Percentiles rank a stretch among this genome's conserved stretches.
Evolutionary conservation across 2,113 vertebrate genomes (phyloP).

Genomic region (Acrocephalus arundinaceus): DNA sequence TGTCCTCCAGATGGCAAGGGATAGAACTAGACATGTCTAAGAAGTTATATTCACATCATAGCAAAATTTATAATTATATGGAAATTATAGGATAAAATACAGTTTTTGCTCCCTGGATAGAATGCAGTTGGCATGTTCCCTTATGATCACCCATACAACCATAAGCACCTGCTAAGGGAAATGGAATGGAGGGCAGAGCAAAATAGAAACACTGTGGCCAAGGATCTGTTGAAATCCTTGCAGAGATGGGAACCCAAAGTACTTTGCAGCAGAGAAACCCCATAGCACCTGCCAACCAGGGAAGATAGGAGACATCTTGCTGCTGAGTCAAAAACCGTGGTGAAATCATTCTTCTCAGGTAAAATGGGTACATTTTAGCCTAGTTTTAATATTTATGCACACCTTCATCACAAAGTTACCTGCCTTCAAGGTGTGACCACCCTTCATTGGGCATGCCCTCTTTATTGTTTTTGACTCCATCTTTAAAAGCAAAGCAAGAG

Average conservation of each 20-base stretch:
- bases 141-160: too few relatives aligned
- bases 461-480: not conserved
- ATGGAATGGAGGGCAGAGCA: not conserved
- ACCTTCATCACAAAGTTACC: not conserved
- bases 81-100: not conserved
- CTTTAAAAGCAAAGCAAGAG: not conserved
- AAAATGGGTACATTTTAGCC: not conserved
- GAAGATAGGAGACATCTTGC: not conserved
- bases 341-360: not conserved
- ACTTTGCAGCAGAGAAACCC: not conserved
- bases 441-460: not conserved
- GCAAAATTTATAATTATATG: too few relatives aligned
- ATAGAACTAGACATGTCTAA: not conserved
- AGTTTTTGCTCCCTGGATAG: not conserved
- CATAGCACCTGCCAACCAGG: not conserved
- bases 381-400: not conserved
- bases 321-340: not conserved
- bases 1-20: not conserved
- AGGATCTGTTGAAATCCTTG: not conserved
- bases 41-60: not conserved
- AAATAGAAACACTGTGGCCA: not conserved
- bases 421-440: not conserved
- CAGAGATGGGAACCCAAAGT: not conserved
- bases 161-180: not conserved
- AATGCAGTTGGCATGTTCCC: not conserved